Conservation (phyloP, 2,888 invertebrate genomes). For the Disparrhopalites patrizii region DNA sequence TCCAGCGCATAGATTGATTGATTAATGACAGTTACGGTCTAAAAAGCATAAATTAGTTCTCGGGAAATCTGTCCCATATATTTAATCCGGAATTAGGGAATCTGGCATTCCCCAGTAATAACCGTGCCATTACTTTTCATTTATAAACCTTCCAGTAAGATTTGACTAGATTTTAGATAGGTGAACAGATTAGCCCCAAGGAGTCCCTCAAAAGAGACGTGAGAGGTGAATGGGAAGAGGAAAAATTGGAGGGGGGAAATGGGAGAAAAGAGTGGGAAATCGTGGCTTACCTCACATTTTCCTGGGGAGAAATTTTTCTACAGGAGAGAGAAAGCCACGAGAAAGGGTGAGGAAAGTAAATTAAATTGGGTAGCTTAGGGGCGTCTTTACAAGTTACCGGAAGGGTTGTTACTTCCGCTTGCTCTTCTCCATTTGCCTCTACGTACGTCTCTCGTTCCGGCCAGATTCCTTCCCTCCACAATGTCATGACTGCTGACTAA, state of each 20-base stretch:
- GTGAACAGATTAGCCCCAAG: too few relatives aligned
- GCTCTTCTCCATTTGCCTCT: constrained; percentile 22
- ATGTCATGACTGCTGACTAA: neutral
- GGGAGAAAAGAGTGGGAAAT: neutral
- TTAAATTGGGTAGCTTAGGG: constrained; percentile 28
- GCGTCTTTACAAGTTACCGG: constrained; percentile 40
- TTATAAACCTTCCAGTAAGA: too few relatives aligned
- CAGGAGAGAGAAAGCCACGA: neutral
- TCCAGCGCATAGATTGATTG: too few relatives aligned
- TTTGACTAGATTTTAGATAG: too few relatives aligned
- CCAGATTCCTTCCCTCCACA: neutral
- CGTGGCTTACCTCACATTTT: neutral
- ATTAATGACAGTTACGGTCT: too few relatives aligned
- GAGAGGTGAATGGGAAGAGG: too few relatives aligned
- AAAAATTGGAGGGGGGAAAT: neutral
- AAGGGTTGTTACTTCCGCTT: constrained; percentile 47
- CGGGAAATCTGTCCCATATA: too few relatives aligned
- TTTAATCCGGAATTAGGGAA: too few relatives aligned
- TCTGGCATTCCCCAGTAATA: too few relatives aligned
- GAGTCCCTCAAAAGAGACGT: too few relatives aligned
- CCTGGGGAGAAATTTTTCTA: neutral
- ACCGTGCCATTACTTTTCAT: too few relatives aligned
- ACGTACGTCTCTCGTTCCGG: neutral
- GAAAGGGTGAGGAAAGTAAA: constrained; percentile 24
- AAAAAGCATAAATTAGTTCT: too few relatives aligned